phyloP scores from a whole-genome alignment of 2,113 vertebrate genomes.

The Atractosteus spatula region DNA sequence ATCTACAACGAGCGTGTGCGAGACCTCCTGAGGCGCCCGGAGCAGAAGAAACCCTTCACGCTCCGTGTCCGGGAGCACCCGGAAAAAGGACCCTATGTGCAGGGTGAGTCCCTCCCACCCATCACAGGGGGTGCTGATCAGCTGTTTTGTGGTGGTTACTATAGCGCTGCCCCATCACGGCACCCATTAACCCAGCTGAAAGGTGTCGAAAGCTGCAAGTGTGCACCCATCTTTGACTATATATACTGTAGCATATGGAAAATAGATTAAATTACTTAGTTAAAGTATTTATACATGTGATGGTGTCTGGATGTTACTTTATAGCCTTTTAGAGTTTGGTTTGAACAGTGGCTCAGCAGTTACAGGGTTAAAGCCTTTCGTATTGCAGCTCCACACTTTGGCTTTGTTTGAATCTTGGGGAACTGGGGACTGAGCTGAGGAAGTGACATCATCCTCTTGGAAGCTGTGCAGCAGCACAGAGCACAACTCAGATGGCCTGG shows the following conservation, averaged over 20 bases:
- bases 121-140: too few relatives aligned
- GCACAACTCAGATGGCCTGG: neutral
- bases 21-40: conserved; percentile 77
- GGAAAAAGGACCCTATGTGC: conserved; percentile 91
- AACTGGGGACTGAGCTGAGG: conserved; percentile 56
- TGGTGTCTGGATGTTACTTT: too few relatives aligned
- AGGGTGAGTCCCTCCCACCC: conserved; percentile 68
- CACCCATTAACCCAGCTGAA: too few relatives aligned
- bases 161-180: too few relatives aligned
- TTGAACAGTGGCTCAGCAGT: neutral
- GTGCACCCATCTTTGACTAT: too few relatives aligned
- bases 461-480: conserved; percentile 40
- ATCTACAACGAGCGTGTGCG: conserved; percentile 96
- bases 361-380: neutral
- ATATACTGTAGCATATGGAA: too few relatives aligned
- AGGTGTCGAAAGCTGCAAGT: too few relatives aligned
- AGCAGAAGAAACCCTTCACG: conserved; percentile 74
- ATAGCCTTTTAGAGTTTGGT: too few relatives aligned
- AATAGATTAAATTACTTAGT: too few relatives aligned
- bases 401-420: conserved; percentile 59
- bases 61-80: conserved; percentile 76
- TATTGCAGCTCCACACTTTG: conserved; percentile 48
- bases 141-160: too few relatives aligned
- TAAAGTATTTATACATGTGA: too few relatives aligned
- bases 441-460: conserved; percentile 65